Percentiles rank a stretch among this genome's conserved stretches.
Conservation (phyloP, 2,888 invertebrate species). For the Aphodius granarius region DNA sequence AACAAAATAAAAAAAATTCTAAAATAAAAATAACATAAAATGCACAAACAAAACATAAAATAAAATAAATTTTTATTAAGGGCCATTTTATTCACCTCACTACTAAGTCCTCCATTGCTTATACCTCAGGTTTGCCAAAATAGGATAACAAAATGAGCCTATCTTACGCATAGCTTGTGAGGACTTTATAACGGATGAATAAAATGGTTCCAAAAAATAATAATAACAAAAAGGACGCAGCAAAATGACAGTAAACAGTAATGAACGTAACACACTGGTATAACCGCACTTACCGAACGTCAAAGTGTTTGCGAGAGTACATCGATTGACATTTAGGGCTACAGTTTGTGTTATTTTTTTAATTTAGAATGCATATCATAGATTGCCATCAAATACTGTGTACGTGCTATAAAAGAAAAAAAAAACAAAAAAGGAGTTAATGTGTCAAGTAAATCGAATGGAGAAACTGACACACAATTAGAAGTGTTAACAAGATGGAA, state of each 20-base stretch:
- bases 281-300: background rate
- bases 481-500: background rate
- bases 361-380: slow-evolving; percentile 5
- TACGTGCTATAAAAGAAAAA: slow-evolving; percentile 27
- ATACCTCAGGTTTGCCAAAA: too few relatives aligned
- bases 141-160: too few relatives aligned
- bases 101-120: too few relatives aligned
- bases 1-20: too few relatives aligned
- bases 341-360: background rate
- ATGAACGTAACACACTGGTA: slow-evolving; percentile 17
- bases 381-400: slow-evolving; percentile 25
- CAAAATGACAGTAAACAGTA: background rate
- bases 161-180: too few relatives aligned
- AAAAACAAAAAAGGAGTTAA: slow-evolving; percentile 11
- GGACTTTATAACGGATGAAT: background rate
- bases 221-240: background rate
- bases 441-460: background rate
- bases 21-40: too few relatives aligned
- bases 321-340: background rate
- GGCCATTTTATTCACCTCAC: too few relatives aligned
- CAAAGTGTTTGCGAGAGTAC: background rate
- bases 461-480: background rate
- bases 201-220: background rate
- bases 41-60: too few relatives aligned
- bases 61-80: too few relatives aligned